Evolutionary conservation across 2,888 invertebrate species (phyloP).

Genomic region (Copidosoma aretas): DNA sequence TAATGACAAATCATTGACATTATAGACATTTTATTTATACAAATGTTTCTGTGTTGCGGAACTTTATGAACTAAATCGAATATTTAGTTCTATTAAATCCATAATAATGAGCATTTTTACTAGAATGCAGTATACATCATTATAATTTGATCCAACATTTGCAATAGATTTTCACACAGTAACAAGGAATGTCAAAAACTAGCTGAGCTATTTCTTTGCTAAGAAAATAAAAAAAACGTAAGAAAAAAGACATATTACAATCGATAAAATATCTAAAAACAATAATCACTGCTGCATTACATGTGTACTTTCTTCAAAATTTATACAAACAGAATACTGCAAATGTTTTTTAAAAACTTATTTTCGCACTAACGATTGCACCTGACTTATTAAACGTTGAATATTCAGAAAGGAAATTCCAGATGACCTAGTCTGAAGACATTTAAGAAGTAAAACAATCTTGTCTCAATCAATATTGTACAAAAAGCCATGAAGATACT

Average conservation of each 20-base stretch:
- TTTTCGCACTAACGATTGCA: too few relatives aligned
- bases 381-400: too few relatives aligned
- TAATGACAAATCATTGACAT: conserved; percentile 24
- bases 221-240: conserved; percentile 34
- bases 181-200: conserved; percentile 34
- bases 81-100: conserved; percentile 16
- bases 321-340: conserved; percentile 33
- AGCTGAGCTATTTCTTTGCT: conserved; percentile 9
- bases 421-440: too few relatives aligned
- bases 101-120: conserved; percentile 20
- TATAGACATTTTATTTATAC: conserved; percentile 8
- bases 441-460: too few relatives aligned
- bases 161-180: conserved; percentile 1
- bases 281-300: conserved; percentile 28
- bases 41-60: too few relatives aligned
- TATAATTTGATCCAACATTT: conserved; percentile 4
- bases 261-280: conserved; percentile 23
- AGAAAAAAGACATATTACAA: conserved; percentile 24
- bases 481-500: too few relatives aligned
- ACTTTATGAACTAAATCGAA: too few relatives aligned
- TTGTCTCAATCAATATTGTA: too few relatives aligned
- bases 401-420: too few relatives aligned
- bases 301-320: conserved; percentile 20
- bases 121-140: conserved; percentile 12
- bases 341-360: too few relatives aligned